These are phyloP conservation scores for Ciconia nigra DNA, from an alignment of 2,797 vertebrate genomes.

Conservation along the genomic window DNA sequence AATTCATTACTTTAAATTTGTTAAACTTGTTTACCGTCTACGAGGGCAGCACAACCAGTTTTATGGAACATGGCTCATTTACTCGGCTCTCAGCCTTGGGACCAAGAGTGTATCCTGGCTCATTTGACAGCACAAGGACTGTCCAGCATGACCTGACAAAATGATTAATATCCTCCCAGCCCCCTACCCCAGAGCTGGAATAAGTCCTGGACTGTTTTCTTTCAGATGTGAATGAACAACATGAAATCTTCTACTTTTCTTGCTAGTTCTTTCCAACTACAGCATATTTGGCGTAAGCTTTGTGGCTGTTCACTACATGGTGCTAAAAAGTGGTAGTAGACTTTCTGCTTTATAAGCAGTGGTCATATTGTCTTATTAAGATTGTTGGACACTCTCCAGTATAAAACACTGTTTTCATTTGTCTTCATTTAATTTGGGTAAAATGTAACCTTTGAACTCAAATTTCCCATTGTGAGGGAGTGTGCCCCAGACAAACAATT, in stretches of 20 bases:
- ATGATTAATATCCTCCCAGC: neutral
- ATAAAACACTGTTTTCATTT: neutral
- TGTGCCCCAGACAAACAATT: neutral
- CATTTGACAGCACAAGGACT: conserved; percentile 1
- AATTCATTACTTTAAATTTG: neutral
- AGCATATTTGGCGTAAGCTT: neutral
- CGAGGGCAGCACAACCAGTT: neutral
- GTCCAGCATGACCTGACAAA: neutral
- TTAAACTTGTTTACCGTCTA: neutral
- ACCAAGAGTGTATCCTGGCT: neutral
- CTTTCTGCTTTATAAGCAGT: neutral
- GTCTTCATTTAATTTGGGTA: neutral
- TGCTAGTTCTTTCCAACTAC: neutral
- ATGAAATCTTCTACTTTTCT: neutral
- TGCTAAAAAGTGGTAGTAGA: neutral
- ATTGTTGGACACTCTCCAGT: neutral
- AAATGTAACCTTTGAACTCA: neutral
- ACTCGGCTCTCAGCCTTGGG: neutral
- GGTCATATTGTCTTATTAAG: neutral
- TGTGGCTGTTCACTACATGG: neutral
- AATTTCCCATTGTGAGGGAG: neutral
- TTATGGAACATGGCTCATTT: neutral
- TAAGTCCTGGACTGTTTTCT: neutral
- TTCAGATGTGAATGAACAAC: neutral
- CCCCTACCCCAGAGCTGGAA: neutral